Evolutionary conservation across 92 coral and sea anemone species (phyloP).

Genomic region (Diadumene lineata): DNA sequence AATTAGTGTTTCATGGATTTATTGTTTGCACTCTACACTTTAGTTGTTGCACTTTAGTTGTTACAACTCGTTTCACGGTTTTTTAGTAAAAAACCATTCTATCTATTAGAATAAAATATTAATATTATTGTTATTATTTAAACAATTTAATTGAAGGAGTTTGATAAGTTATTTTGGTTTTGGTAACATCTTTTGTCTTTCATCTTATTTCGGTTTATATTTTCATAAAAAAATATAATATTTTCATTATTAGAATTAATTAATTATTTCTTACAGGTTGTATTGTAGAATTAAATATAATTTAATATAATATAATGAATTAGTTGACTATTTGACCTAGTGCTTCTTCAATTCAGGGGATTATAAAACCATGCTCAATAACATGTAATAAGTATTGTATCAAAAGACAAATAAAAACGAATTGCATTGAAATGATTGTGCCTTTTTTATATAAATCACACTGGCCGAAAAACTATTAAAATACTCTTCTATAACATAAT

Average conservation of each 20-base stretch:
- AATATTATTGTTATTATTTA: background rate
- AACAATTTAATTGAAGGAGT: background rate
- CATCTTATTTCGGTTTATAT: background rate
- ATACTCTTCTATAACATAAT: too few species aligned
- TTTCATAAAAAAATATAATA: background rate
- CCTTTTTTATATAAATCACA: too few species aligned
- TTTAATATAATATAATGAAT: background rate
- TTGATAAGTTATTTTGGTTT: background rate
- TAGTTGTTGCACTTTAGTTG: too few species aligned
- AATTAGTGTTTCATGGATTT: too few species aligned
- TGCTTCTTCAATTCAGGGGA: slow-evolving; percentile 9
- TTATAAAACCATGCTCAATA: slow-evolving; percentile 18
- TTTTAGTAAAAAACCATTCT: background rate
- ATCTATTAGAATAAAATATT: too few species aligned
- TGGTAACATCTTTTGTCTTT: background rate
- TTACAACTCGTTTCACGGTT: too few species aligned
- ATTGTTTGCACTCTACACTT: too few species aligned
- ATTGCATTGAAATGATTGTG: slow-evolving; percentile 22
- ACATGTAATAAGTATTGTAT: slow-evolving; percentile 22
- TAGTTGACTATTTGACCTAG: slow-evolving; percentile 25
- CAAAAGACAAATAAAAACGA: slow-evolving; percentile 20
- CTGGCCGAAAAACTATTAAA: too few species aligned
- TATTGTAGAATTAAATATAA: background rate
- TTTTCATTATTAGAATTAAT: background rate
- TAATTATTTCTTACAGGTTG: background rate